Conservation (phyloP, 2,888 invertebrate genomes). For the Phania funesta region DNA sequence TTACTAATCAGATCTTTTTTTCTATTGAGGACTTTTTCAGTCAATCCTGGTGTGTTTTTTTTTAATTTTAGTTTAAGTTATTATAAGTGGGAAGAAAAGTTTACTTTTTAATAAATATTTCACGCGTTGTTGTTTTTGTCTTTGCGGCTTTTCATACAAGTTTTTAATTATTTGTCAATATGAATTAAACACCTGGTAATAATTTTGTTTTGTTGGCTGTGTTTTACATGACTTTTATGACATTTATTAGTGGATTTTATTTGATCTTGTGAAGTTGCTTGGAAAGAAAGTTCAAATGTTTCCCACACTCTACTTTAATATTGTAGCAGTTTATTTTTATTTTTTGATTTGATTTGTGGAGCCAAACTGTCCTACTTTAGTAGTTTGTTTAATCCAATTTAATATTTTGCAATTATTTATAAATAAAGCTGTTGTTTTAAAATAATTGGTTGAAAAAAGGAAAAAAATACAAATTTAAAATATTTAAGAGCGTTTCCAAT, state of each 20-base stretch:
- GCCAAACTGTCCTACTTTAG: background rate
- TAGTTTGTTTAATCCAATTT: background rate
- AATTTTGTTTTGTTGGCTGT: background rate
- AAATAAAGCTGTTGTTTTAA: no score
- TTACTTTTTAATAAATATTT: background rate
- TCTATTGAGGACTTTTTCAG: background rate
- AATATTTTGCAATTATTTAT: no score
- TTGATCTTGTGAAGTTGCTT: background rate
- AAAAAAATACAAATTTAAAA: no score
- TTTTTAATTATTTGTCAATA: slow-evolving; percentile 33
- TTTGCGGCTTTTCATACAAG: slow-evolving; percentile 15
- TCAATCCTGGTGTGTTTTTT: background rate
- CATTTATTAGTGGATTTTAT: slow-evolving; percentile 2
- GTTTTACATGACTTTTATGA: slow-evolving; percentile 11
- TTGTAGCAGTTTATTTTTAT: slow-evolving; percentile 27
- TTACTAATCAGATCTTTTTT: slow-evolving; percentile 54
- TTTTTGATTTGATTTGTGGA: slow-evolving; percentile 31
- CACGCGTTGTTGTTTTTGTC: background rate
- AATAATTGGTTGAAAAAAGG: no score
- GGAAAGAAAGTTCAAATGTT: slow-evolving; percentile 28
- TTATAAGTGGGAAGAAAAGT: background rate
- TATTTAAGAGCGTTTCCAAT: no score
- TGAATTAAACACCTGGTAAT: slow-evolving; percentile 33
- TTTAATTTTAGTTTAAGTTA: background rate
- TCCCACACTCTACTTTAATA: slow-evolving; percentile 42